Evolutionary conservation across 2,888 invertebrate genomes (phyloP).

Genomic region (Agriopis marginaria): DNA sequence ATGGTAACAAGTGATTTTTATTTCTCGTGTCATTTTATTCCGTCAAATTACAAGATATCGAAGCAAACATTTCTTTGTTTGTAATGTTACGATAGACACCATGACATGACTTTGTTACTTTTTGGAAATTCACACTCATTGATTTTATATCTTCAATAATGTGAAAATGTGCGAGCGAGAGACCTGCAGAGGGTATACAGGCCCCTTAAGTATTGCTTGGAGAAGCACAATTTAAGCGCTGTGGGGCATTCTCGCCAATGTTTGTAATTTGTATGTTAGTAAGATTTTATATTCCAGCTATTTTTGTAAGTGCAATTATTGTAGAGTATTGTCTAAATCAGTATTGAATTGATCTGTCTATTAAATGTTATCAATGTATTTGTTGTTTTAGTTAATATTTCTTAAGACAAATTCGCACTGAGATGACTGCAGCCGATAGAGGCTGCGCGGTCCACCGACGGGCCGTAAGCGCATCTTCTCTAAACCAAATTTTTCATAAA

Average conservation of each 20-base stretch:
- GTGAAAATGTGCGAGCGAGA: no score
- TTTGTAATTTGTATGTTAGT: slow-evolving; percentile 35
- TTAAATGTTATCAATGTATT: slow-evolving; percentile 57
- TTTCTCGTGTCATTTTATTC: no score
- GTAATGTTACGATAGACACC: no score
- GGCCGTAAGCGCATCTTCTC: no score
- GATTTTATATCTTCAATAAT: no score
- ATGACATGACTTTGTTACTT: no score
- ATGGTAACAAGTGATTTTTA: no score
- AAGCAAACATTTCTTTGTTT: no score
- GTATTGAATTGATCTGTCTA: slow-evolving; percentile 52
- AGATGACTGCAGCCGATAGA: background rate
- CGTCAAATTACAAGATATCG: no score
- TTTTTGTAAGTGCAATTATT: slow-evolving; percentile 50
- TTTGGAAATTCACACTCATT: no score
- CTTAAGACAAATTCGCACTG: background rate
- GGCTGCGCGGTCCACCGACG: background rate
- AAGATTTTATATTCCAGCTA: slow-evolving; percentile 41
- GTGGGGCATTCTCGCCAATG: slow-evolving; percentile 26
- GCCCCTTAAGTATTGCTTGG: slow-evolving; percentile 23
- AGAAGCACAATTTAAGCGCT: slow-evolving; percentile 37
- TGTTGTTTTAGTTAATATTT: slow-evolving; percentile 7
- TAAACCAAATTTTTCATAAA: no score
- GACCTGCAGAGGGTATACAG: no score
- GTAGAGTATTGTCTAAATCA: slow-evolving; percentile 33